Base-by-base conservation (phyloP, 2,888 invertebrate species). In the Craniophora ligustri region DNA sequence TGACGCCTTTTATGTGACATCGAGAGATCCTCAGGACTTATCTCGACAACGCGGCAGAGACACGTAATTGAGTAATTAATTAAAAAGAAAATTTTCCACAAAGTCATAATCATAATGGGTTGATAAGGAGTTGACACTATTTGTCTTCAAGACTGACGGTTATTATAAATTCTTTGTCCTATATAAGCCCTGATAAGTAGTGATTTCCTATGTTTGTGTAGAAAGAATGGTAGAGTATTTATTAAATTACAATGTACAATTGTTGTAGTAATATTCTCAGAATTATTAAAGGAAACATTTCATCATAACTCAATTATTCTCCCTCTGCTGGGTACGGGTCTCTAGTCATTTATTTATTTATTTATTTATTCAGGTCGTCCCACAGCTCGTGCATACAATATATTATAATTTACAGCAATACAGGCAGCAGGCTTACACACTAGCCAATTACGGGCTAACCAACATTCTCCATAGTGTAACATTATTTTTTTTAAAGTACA, bases 81-180 rank as follows among this genome's bases (percentile, higher is more conserved):
- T n/a, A n/a, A n/a, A 66, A 68, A 59, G 81, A 78, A 64, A 86
- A 87, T 78, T 82, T 88, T 88, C 88, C 87, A 81, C 62, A 56
- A 67, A 58, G 41, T 16, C 31, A 16, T 50, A 15, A 61, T 15
- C 14, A 26, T 50, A 45, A 16, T 16, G 23, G 1, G 19, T 4
- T 21, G 72, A 72, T 73, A 72, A 69, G 32, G 18, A 8, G 26
- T 16, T 69, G 69, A 62, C 73, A 62, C 19, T 66, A 57, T 46
- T 66, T 72, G 66, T 68, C 54, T 61, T 53, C 57, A 40, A 39
- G 48, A 50, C 49, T 72, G 75, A 59, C 61, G 54, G 45, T 50
- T 26, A 45, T 1, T 8, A 18, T 54, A 59, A 42, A 44, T 58
- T 61, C 72, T 53, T 67, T 65, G 64, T 66, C 51, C 47, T 63